These are phyloP conservation scores for Nephotettix cincticeps DNA, from an alignment of 1,140 invertebrate genomes.

Conservation along the genomic window DNA sequence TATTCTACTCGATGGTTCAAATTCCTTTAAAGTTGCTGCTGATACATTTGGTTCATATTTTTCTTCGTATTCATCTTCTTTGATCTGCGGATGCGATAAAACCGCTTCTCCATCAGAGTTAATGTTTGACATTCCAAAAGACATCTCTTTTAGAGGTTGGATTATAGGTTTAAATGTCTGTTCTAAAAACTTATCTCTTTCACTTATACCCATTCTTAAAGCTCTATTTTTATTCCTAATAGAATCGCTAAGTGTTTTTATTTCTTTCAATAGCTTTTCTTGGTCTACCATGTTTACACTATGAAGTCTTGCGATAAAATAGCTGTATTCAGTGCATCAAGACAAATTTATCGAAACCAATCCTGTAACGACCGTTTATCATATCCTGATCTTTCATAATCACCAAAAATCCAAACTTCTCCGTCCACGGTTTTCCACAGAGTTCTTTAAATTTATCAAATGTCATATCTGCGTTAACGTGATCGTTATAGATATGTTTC, in stretches of 20 bases:
- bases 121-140: too few relatives aligned
- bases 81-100: too few relatives aligned
- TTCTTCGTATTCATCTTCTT: neutral
- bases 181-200: constrained; percentile 26
- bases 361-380: constrained; percentile 41
- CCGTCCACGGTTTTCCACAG: constrained; percentile 36
- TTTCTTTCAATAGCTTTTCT: neutral
- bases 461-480: constrained; percentile 36
- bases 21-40: too few relatives aligned
- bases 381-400: constrained; percentile 46
- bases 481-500: constrained; percentile 48
- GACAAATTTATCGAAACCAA: constrained; percentile 19
- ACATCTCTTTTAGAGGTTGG: neutral
- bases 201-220: constrained; percentile 27
- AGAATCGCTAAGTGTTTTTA: neutral
- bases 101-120: too few relatives aligned
- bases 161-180: constrained; percentile 22
- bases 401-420: constrained; percentile 45
- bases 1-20: too few relatives aligned
- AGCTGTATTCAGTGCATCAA: neutral
- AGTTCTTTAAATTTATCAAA: constrained; percentile 20
- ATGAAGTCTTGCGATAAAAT: neutral
- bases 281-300: neutral
- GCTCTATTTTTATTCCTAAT: constrained; percentile 28
- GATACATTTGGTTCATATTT: neutral